Percentiles rank a stretch among this genome's conserved stretches.
These are phyloP conservation scores for Drosophila emarginata DNA, from an alignment of 2,888 invertebrate species.

Conservation along the genomic window DNA sequence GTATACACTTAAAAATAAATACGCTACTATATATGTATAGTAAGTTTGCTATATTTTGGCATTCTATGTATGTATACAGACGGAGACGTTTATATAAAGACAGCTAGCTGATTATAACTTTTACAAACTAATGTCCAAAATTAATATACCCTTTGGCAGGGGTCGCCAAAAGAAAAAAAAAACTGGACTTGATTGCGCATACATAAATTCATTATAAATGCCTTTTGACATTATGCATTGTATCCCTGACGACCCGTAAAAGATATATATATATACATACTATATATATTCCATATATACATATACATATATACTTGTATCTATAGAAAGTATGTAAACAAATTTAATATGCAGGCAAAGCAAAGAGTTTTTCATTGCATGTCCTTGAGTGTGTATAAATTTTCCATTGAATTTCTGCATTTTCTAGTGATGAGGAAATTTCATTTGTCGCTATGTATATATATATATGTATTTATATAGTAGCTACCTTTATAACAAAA, in stretches of 20 bases:
- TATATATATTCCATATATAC: not conserved
- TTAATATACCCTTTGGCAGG: not conserved
- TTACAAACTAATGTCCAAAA: not conserved
- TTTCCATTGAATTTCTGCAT: not conserved
- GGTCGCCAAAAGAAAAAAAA: not conserved
- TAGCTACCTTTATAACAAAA: not conserved
- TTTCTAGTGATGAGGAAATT: not conserved
- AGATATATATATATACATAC: conserved; percentile 29
- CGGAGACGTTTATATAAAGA: not conserved
- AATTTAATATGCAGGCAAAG: conserved; percentile 1
- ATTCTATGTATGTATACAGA: not conserved
- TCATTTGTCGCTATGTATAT: not conserved
- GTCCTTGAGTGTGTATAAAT: conserved; percentile 1
- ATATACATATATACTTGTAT: not conserved
- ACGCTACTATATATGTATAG: no score
- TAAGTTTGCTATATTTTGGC: no score
- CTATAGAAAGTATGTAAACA: not conserved
- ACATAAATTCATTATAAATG: conserved; percentile 67
- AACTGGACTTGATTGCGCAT: conserved; percentile 46
- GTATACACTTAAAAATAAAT: not conserved
- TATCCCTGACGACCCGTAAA: conserved; percentile 55
- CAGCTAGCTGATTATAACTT: not conserved
- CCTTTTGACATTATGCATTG: conserved; percentile 56
- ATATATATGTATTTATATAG: not conserved
- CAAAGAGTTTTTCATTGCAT: not conserved